A percentile compares a stretch with the other conserved stretches of the same genome.
Conservation (phyloP, 2,113 vertebrate genomes). For the Oreochromis aureus region DNA sequence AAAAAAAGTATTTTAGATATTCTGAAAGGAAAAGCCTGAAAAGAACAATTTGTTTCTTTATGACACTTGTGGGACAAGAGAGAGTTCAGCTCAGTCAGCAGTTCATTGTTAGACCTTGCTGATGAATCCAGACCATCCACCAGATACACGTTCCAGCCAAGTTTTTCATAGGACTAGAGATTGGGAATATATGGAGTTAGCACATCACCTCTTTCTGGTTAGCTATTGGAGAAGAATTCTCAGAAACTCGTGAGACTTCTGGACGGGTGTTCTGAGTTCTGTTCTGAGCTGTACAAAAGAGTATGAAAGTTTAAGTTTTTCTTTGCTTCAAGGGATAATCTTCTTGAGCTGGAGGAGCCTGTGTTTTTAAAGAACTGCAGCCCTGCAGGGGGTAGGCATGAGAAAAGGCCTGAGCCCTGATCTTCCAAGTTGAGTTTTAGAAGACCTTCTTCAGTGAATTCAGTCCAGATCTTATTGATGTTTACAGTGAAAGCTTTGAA, state of each 20-base stretch:
- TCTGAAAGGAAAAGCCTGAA: not conserved
- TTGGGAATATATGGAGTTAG: not conserved
- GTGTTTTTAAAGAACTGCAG: not conserved
- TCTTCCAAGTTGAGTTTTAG: not conserved
- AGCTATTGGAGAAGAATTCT: not conserved
- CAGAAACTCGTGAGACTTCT: rapidly evolving
- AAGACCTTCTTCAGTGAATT: not conserved
- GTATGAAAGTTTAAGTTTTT: not conserved
- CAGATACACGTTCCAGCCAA: rapidly evolving
- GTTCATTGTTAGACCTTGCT: not conserved
- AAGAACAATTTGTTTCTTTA: not conserved
- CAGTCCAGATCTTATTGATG: not conserved
- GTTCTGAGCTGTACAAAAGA: not conserved
- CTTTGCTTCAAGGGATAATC: not conserved
- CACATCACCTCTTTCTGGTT: not conserved
- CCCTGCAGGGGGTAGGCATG: not conserved
- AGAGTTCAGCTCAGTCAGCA: rapidly evolving
- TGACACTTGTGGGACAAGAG: not conserved
- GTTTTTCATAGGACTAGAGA: not conserved
- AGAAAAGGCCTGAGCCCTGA: not conserved
- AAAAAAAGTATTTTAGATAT: not conserved
- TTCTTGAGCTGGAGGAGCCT: not conserved
- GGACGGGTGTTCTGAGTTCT: not conserved
- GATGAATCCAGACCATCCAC: not conserved
- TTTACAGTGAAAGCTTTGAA: not conserved